Evolutionary conservation across 2,888 invertebrate species (phyloP).

Genomic region (Epirrhoe alternata): DNA sequence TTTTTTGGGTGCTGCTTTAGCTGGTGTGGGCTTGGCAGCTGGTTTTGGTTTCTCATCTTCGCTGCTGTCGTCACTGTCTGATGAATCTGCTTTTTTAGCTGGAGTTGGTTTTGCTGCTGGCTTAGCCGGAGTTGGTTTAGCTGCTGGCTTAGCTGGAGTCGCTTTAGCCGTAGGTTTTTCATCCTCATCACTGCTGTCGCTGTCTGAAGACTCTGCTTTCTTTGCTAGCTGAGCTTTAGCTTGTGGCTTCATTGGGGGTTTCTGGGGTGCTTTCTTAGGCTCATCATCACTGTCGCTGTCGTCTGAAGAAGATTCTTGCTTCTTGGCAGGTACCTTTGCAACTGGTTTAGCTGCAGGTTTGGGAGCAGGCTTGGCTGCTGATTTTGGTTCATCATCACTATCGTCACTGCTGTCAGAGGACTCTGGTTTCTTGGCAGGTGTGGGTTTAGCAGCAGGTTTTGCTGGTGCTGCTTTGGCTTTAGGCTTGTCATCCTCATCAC

Average conservation of each 20-base stretch:
- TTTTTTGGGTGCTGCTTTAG: conserved; percentile 54
- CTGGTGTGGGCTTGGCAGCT: conserved; percentile 30
- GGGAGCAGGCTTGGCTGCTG: conserved; percentile 26
- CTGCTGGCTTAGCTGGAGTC: conserved; percentile 33
- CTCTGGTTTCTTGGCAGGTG: conserved; percentile 44
- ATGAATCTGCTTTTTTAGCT: conserved; percentile 54
- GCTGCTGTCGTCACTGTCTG: conserved; percentile 67
- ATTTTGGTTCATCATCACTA: conserved; percentile 53
- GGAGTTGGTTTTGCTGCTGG: conserved; percentile 5
- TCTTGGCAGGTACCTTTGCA: conserved; percentile 51
- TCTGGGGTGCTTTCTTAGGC: conserved; percentile 32
- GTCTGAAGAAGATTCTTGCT: conserved; percentile 63
- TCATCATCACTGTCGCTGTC: conserved; percentile 50
- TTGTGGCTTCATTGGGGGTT: conserved; percentile 33
- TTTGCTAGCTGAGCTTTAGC: conserved; percentile 49
- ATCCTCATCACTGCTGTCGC: conserved; percentile 56
- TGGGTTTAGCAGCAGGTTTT: conserved; percentile 42
- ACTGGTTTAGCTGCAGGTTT: conserved; percentile 33
- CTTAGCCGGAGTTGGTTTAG: conserved; percentile 43
- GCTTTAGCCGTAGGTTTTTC: conserved; percentile 43
- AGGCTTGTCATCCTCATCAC: conserved; percentile 63
- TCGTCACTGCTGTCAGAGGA: conserved; percentile 60
- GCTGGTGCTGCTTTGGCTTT: conserved; percentile 56
- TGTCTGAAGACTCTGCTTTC: conserved; percentile 59
- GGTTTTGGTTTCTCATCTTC: conserved; percentile 50